phyloP scores from a whole-genome alignment of 2,113 vertebrate genomes.

The Pterocles gutturalis region DNA sequence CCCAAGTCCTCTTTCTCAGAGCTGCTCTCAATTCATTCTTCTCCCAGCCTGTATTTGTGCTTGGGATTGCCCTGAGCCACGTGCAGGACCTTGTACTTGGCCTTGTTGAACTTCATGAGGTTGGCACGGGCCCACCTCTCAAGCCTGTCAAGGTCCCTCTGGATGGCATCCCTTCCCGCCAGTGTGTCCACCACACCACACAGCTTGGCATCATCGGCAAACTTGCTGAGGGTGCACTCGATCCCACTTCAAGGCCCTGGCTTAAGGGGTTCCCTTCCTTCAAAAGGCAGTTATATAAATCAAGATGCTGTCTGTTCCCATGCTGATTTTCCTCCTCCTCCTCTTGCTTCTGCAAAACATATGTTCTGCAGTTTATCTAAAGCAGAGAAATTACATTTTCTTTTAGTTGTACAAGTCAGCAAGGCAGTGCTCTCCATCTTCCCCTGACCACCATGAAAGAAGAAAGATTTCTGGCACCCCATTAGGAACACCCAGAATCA shows the following conservation, averaged over 20 bases:
- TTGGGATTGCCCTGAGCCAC: too few species aligned
- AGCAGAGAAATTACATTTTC: not conserved
- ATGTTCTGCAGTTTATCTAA: not conserved
- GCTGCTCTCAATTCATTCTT: too few species aligned
- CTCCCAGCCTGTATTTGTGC: too few species aligned
- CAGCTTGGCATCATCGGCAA: too few species aligned
- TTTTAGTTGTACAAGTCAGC: not conserved
- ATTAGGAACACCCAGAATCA: constrained; percentile 25
- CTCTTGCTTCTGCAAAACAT: not conserved
- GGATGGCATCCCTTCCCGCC: too few species aligned
- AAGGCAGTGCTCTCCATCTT: not conserved
- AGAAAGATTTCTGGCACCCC: not conserved
- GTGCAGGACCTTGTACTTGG: too few species aligned
- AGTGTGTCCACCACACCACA: too few species aligned
- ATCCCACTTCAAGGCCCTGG: not conserved
- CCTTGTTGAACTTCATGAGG: too few species aligned
- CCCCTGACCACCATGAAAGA: constrained; percentile 17
- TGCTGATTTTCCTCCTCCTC: not conserved
- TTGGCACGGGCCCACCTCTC: too few species aligned
- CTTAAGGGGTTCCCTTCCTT: not conserved
- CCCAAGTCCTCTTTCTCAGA: too few species aligned
- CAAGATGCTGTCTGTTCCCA: not conserved
- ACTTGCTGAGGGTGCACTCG: too few species aligned
- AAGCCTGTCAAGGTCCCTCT: too few species aligned
- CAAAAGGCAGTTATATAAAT: not conserved